Evolutionary conservation across 2,113 vertebrate species (phyloP).

Genomic region (Poeciliopsis prolifica): DNA sequence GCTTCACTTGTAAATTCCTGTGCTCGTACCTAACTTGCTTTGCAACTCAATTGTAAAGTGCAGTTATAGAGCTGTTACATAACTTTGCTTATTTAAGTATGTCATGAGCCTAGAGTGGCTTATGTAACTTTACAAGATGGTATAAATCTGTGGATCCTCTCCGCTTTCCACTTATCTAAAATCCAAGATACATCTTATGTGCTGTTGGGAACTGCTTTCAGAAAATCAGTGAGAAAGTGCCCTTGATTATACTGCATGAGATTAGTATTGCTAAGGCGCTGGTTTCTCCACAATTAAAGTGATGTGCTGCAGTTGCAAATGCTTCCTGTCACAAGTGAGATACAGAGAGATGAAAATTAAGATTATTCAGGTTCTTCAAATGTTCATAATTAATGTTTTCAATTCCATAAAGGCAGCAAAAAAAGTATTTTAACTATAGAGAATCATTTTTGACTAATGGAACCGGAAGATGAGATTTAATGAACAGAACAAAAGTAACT

Average conservation of each 20-base stretch:
- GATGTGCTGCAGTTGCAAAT: slow-evolving; percentile 31
- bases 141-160: slow-evolving; percentile 72
- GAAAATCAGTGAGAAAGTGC: slow-evolving; percentile 44
- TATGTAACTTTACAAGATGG: slow-evolving; percentile 81
- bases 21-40: slow-evolving; percentile 78
- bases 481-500: neutral
- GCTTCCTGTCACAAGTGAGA: slow-evolving; percentile 29
- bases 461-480: slow-evolving; percentile 25
- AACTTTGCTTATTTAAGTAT: slow-evolving; percentile 82
- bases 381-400: slow-evolving; percentile 47
- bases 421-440: slow-evolving; percentile 21
- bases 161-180: slow-evolving; percentile 65
- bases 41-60: slow-evolving; percentile 72
- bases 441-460: slow-evolving; percentile 43
- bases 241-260: slow-evolving; percentile 53
- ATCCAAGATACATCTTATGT: slow-evolving; percentile 64
- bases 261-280: slow-evolving; percentile 55
- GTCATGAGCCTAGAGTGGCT: slow-evolving; percentile 79
- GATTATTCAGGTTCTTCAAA: slow-evolving; percentile 35
- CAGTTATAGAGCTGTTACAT: slow-evolving; percentile 75
- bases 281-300: slow-evolving; percentile 35
- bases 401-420: slow-evolving; percentile 27
- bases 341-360: slow-evolving; percentile 26
- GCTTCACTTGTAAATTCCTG: slow-evolving; percentile 80
- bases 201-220: slow-evolving; percentile 56